A percentile compares a stretch with the other conserved stretches of the same genome.
Evolutionary conservation across 2,113 vertebrate genomes (phyloP).

Genomic region (Labeo rohita): DNA sequence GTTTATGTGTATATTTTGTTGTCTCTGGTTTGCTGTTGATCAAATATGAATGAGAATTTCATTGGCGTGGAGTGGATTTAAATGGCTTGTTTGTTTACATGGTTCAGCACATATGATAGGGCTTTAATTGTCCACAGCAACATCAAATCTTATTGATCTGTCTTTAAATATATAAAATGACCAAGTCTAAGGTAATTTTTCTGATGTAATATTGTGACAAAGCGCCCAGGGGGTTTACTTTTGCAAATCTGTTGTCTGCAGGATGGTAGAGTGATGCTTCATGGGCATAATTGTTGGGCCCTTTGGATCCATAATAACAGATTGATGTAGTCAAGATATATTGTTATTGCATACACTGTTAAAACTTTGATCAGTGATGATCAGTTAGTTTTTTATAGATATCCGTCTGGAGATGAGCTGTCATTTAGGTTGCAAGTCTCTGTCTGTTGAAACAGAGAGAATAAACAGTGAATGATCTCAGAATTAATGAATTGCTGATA

Average conservation of each 20-base stretch:
- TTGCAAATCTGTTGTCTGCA: neutral
- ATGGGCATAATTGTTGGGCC: neutral
- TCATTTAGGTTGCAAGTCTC: neutral
- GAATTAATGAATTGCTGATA: neutral
- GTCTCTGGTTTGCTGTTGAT: neutral
- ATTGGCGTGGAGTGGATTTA: neutral
- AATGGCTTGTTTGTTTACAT: slow-evolving; percentile 42
- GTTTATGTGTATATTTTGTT: neutral
- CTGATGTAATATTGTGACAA: neutral
- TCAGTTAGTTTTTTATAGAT: neutral
- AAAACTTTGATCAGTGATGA: neutral
- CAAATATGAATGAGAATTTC: neutral
- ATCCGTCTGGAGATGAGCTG: neutral
- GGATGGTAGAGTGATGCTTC: neutral
- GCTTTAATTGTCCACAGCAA: neutral
- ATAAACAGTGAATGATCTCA: neutral
- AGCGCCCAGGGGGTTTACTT: neutral
- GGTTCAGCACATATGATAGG: neutral
- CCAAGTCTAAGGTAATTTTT: neutral
- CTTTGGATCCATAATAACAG: neutral
- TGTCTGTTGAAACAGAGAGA: neutral
- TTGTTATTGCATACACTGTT: neutral
- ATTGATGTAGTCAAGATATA: neutral
- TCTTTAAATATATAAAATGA: neutral
- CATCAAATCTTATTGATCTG: neutral